Evolutionary conservation across 2,888 invertebrate genomes (phyloP).

Genomic region (Amblyjoppa proteus): DNA sequence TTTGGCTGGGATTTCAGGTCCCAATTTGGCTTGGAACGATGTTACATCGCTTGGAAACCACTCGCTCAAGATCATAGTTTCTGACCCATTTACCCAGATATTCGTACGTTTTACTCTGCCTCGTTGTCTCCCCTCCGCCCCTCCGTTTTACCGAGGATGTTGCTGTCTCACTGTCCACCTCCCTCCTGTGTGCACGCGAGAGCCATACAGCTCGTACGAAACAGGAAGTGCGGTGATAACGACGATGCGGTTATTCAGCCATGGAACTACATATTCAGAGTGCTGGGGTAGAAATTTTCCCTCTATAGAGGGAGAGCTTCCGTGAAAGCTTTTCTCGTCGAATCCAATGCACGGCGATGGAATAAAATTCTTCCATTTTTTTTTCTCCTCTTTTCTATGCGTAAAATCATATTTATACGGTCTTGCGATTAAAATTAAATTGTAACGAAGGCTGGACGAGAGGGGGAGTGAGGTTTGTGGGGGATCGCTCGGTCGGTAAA

Average conservation of each 20-base stretch:
- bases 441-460: conserved; percentile 46
- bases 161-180: conserved; percentile 43
- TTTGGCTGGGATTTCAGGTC: conserved; percentile 66
- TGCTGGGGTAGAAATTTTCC: conserved; percentile 15
- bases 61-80: conserved; percentile 76
- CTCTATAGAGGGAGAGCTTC: conserved; percentile 10
- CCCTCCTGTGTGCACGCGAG: conserved; percentile 41
- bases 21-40: conserved; percentile 76
- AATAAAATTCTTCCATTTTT: conserved; percentile 10
- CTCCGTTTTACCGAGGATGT: conserved; percentile 25
- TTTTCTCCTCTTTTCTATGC: neutral
- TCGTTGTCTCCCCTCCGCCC: neutral
- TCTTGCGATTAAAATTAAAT: conserved; percentile 65
- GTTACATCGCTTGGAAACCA: conserved; percentile 81
- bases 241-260: conserved; percentile 66
- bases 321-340: conserved; percentile 46
- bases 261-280: conserved; percentile 50
- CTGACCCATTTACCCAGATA: conserved; percentile 83
- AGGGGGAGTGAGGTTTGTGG: neutral
- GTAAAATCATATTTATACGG: conserved; percentile 28
- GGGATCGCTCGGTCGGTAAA: conserved; percentile 1
- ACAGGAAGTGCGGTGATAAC: conserved; percentile 70
- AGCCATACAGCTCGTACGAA: conserved; percentile 51
- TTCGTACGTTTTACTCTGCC: conserved; percentile 57
- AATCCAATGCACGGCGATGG: conserved; percentile 29